Evolutionary conservation across 2,888 invertebrate species (phyloP).

Genomic region (Watsonalla binaria): DNA sequence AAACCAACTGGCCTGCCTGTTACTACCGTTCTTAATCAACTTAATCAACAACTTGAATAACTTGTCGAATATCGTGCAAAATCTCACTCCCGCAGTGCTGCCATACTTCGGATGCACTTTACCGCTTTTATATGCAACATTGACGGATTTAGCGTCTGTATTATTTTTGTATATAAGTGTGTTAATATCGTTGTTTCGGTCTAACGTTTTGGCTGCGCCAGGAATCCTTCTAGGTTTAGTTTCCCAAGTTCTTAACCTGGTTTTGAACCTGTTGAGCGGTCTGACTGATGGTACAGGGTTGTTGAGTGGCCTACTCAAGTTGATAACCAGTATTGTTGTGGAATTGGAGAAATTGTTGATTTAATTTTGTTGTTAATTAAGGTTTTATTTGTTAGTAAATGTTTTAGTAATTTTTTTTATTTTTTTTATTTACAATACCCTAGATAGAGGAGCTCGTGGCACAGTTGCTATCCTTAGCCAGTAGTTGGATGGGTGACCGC

Average conservation of each 20-base stretch:
- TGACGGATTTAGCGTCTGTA: conserved; percentile 66
- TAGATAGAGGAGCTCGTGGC: no score
- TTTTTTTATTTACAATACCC: no score
- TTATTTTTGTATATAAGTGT: conserved; percentile 67
- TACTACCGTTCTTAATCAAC: conserved; percentile 65
- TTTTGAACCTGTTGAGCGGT: conserved; percentile 54
- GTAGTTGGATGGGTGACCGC: no score
- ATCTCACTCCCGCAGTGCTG: conserved; percentile 61
- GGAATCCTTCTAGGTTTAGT: conserved; percentile 53
- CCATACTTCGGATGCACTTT: conserved; percentile 70
- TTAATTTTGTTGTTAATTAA: conserved; percentile 20
- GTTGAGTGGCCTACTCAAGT: conserved; percentile 52
- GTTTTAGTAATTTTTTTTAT: conserved; percentile 7
- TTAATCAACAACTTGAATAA: conserved; percentile 68
- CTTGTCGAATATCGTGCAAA: conserved; percentile 66
- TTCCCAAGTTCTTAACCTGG: conserved; percentile 53
- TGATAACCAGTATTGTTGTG: conserved; percentile 56
- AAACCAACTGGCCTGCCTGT: conserved; percentile 59
- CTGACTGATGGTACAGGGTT: conserved; percentile 56
- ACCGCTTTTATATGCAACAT: conserved; percentile 59
- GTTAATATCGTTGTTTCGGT: conserved; percentile 61
- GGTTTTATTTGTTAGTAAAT: conserved; percentile 19
- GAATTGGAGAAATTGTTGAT: conserved; percentile 58
- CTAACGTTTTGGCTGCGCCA: conserved; percentile 62
- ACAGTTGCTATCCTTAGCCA: no score